Evolutionary conservation across 2,113 vertebrate genomes (phyloP).

Genomic region (Lepus americanus): DNA sequence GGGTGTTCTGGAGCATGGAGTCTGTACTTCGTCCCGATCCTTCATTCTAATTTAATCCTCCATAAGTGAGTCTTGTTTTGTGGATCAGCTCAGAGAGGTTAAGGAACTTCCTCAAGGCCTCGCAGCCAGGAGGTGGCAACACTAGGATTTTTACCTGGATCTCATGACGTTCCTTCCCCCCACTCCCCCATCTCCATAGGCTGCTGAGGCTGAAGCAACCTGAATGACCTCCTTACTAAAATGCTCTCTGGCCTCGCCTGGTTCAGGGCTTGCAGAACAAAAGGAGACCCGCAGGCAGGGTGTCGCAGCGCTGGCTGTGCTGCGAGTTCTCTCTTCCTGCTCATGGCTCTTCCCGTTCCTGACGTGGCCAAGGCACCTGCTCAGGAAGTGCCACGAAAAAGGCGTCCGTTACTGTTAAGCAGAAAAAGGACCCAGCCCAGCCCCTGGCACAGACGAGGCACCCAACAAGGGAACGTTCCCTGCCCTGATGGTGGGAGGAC

Average conservation of each 20-base stretch:
- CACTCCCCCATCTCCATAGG: not conserved
- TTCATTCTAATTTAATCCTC: conserved; percentile 12
- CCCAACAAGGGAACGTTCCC: not conserved
- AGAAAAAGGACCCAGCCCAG: not conserved
- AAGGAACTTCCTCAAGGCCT: not conserved
- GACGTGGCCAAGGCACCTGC: not conserved
- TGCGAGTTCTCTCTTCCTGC: not conserved
- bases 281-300: not conserved
- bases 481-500: not conserved
- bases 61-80: not conserved
- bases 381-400: not conserved
- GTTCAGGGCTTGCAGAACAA: not conserved
- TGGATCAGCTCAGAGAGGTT: not conserved
- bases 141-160: not conserved
- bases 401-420: not conserved
- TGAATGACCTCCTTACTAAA: not conserved
- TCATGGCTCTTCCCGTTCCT: not conserved
- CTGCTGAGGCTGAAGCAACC: not conserved
- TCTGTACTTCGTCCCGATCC: not conserved
- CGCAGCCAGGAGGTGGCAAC: not conserved
- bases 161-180: not conserved
- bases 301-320: too few relatives aligned
- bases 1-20: not conserved
- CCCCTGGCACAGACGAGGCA: not conserved
- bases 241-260: not conserved